phyloP scores from a whole-genome alignment of 2,888 invertebrate genomes.

The Mycalesis mineus region DNA sequence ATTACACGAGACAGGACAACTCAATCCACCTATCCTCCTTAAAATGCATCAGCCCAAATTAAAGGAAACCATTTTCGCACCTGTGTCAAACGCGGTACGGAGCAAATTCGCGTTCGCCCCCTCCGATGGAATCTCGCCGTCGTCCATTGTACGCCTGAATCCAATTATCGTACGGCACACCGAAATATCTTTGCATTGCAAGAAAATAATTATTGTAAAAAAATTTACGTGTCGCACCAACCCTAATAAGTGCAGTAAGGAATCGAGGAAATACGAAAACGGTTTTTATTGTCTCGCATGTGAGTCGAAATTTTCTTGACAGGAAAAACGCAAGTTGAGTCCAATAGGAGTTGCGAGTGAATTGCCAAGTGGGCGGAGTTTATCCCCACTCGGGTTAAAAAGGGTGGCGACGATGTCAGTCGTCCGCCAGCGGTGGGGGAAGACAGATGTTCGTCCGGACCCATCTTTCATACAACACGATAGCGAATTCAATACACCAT shows the following conservation, averaged over 20 bases:
- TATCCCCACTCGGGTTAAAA: conserved; percentile 38
- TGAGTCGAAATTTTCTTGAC: conserved; percentile 37
- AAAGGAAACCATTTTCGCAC: conserved; percentile 11
- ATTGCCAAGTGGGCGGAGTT: conserved; percentile 37
- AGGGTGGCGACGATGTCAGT: conserved; percentile 62
- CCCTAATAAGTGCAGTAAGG: conserved; percentile 40
- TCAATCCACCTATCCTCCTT: conserved; percentile 48
- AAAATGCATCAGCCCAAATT: conserved; percentile 15
- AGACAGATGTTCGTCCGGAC: conserved; percentile 63
- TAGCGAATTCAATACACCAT: conserved; percentile 65
- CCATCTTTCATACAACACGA: conserved; percentile 69
- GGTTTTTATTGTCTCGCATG: not conserved
- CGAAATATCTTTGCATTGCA: conserved; percentile 57
- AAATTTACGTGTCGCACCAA: conserved; percentile 46
- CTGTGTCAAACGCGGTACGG: conserved; percentile 13
- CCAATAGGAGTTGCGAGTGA: conserved; percentile 32
- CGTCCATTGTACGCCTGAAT: conserved; percentile 40
- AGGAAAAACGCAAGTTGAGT: conserved; percentile 22
- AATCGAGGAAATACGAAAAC: conserved; percentile 12
- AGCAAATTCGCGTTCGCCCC: conserved; percentile 11
- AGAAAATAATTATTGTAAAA: conserved; percentile 58
- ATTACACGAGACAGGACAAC: conserved; percentile 68
- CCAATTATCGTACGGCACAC: conserved; percentile 60
- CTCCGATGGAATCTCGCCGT: not conserved
- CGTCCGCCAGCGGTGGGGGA: conserved; percentile 58